Base-by-base conservation (phyloP, 2,888 invertebrate genomes). In the Drosophila melanocephala region DNA sequence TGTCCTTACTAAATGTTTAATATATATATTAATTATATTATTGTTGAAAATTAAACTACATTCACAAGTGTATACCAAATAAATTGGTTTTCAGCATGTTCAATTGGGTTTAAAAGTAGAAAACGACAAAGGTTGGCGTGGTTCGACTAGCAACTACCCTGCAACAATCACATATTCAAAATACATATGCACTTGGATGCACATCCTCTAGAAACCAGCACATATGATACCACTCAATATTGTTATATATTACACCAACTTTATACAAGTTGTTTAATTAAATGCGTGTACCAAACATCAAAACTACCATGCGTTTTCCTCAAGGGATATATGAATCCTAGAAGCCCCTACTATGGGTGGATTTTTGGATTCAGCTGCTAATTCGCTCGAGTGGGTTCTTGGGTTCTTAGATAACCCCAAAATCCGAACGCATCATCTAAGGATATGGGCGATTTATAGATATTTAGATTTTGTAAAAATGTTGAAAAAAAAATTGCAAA, bases 11-110 rank as follows among this genome's bases (percentile, higher is more conserved):
- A 52, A 63, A 53, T 80, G 80, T 79, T 39, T 6, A n/a, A 28
- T 37, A 56, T 56, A 56, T 75, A 69, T 50, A 57, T 28, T 22
- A 12, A 68, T 55, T 64, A 50, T 80, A 59, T 63, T 75, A 50
- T 80, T 77, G 77, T 75, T 68, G 33, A 62, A 65, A 58, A 71
- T 55, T 56, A 68, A 53, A 60, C 42, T 12, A 39, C 28, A 28
- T 56, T 37, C 28, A 65, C 16, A 16, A 22, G 16, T 39, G 33
- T 51, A 64, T 59, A n/a, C 26, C n/a, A 64, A 37, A 37, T 60
- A 50, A 62, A 79, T 74, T 77, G 75, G 67, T 52, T 67, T 77
- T 53, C 37, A 32, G 42, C 51, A 62, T 42, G n/a, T 39, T 47
- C 4, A 1, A 75, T 58, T 53, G 68, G 28, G 19, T 28, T 35